These are phyloP conservation scores for Epinotia bilunana DNA, from an alignment of 2,888 invertebrate species.

Conservation along the genomic window DNA sequence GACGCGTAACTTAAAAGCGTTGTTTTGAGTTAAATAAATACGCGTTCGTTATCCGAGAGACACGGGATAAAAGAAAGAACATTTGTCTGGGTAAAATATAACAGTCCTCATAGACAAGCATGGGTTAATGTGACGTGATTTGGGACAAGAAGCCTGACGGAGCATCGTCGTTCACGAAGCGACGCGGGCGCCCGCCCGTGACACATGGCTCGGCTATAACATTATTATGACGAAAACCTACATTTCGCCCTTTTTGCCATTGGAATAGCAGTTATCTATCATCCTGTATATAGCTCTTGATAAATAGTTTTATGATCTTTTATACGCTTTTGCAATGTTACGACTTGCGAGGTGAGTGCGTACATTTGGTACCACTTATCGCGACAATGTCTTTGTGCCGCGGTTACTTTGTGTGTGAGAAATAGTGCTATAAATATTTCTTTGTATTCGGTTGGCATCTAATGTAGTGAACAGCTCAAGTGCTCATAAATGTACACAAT, in stretches of 20 bases:
- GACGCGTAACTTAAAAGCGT: conserved; percentile 16
- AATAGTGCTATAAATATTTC: neutral
- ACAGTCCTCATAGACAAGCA: conserved; percentile 54
- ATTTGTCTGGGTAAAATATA: conserved; percentile 47
- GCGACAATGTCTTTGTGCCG: conserved; percentile 25
- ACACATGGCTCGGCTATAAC: conserved; percentile 69
- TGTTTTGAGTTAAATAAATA: conserved; percentile 35
- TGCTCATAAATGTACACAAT: neutral
- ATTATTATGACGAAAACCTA: conserved; percentile 70
- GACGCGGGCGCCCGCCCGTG: conserved; percentile 58
- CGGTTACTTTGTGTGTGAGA: conserved; percentile 20
- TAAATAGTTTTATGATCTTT: conserved; percentile 45
- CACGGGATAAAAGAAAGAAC: conserved; percentile 40
- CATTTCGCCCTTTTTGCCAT: conserved; percentile 66
- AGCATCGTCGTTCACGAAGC: conserved; percentile 57
- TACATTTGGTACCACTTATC: conserved; percentile 35
- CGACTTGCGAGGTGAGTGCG: conserved; percentile 37
- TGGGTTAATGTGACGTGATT: conserved; percentile 66
- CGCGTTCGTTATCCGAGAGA: conserved; percentile 31
- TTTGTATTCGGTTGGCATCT: conserved; percentile 1
- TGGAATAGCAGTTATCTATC: conserved; percentile 66
- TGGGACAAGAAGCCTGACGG: conserved; percentile 64
- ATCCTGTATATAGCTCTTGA: conserved; percentile 54
- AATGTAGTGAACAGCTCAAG: neutral
- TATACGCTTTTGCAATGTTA: conserved; percentile 44